Evolutionary conservation across 1,140 invertebrate genomes (phyloP).

Genomic region (Tetramorium simillimum): DNA sequence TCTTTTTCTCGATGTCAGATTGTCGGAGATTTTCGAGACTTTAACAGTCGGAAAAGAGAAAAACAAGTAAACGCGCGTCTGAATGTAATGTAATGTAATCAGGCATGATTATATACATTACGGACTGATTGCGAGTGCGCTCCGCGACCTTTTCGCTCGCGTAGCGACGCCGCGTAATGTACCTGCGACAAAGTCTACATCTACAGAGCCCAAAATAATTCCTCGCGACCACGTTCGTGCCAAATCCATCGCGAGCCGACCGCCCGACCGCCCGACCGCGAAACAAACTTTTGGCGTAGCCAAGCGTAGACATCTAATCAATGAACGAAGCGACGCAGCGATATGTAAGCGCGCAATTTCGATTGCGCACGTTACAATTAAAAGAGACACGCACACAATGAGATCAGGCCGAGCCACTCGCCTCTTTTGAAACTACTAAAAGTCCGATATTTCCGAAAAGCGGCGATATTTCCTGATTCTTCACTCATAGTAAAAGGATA

Average conservation of each 20-base stretch:
- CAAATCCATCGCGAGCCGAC: constrained; percentile 63
- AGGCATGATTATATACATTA: too few relatives aligned
- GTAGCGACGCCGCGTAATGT: not conserved
- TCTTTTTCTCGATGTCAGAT: not conserved
- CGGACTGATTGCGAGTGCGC: not conserved
- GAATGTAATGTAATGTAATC: too few relatives aligned
- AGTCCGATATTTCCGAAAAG: too few relatives aligned
- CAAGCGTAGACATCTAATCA: not conserved
- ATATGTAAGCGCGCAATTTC: not conserved
- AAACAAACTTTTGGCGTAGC: constrained; percentile 42
- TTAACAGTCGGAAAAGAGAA: not conserved
- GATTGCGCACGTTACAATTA: too few relatives aligned
- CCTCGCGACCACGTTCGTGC: constrained; percentile 52
- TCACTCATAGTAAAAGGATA: too few relatives aligned
- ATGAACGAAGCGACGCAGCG: not conserved
- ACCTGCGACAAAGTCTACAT: constrained; percentile 28
- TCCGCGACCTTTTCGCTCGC: constrained; percentile 45
- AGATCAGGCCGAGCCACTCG: not conserved
- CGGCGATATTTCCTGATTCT: not conserved
- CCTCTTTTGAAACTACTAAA: not conserved
- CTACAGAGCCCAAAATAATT: constrained; percentile 67
- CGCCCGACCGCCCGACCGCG: constrained; percentile 34
- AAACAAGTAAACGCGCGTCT: not conserved
- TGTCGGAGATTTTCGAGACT: too few relatives aligned
- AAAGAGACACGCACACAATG: not conserved